A percentile compares a stretch with the other conserved stretches of the same genome.
These are phyloP conservation scores for Silurus lanzhouensis DNA, from an alignment of 2,797 vertebrate species.

Conservation along the genomic window DNA sequence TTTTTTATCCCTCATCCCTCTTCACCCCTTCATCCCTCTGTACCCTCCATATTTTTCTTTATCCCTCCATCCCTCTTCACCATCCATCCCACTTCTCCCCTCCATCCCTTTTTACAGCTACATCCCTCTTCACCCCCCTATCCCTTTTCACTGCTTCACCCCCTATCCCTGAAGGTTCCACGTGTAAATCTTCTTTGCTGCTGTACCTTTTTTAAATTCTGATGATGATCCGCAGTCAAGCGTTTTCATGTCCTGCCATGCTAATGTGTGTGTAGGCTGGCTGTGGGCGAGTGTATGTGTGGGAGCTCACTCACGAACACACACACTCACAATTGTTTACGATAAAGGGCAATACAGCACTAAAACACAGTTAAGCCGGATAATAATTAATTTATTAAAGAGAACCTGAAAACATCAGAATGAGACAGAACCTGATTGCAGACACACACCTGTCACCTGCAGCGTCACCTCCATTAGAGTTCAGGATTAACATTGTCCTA, in stretches of 20 bases:
- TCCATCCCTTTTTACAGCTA: not conserved
- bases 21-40: too few relatives aligned
- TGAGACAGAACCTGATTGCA: too few relatives aligned
- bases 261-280: slow-evolving; percentile 2
- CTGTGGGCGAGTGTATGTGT: not conserved
- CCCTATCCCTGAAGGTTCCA: not conserved
- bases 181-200: not conserved
- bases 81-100: not conserved
- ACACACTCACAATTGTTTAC: not conserved
- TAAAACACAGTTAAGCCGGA: not conserved
- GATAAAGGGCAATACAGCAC: not conserved
- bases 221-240: not conserved
- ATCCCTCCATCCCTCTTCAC: too few relatives aligned
- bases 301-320: not conserved
- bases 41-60: not conserved
- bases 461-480: not conserved
- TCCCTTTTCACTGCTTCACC: not conserved
- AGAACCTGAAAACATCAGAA: too few relatives aligned
- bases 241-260: not conserved
- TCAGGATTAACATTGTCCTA: not conserved
- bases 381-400: too few relatives aligned
- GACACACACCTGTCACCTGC: not conserved
- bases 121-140: not conserved
- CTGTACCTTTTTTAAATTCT: not conserved
- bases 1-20: too few relatives aligned